Percentiles rank a stretch among this genome's conserved stretches.
Evolutionary conservation across 2,888 invertebrate species (phyloP).

Genomic region (Microdon myrmicae): DNA sequence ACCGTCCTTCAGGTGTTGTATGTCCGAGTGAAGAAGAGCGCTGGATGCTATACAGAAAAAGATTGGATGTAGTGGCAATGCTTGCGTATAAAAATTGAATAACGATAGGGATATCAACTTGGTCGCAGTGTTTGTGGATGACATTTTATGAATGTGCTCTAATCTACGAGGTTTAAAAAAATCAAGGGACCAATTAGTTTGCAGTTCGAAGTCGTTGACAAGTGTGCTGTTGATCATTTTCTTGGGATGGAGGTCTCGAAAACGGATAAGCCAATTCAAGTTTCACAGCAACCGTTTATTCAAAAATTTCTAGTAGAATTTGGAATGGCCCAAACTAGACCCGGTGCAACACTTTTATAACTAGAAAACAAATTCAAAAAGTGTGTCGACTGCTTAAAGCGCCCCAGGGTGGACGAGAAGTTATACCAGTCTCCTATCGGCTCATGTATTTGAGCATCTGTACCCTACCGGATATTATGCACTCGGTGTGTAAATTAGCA

Average conservation of each 20-base stretch:
- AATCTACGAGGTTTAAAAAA: background rate
- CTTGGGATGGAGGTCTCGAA: conserved; percentile 20
- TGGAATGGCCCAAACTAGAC: conserved; percentile 15
- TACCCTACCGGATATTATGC: conserved; percentile 27
- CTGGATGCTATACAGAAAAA: conserved; percentile 3
- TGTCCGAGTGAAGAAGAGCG: too few species aligned
- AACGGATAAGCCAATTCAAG: background rate
- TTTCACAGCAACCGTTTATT: conserved; percentile 20
- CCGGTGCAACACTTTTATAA: conserved; percentile 19
- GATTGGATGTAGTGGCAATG: conserved; percentile 9
- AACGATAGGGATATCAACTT: conserved; percentile 2
- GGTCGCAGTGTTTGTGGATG: conserved; percentile 22
- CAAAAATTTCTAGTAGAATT: conserved; percentile 8
- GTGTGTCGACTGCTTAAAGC: conserved; percentile 6
- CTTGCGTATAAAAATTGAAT: conserved; percentile 9
- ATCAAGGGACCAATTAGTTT: conserved; percentile 28
- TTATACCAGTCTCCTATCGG: conserved; percentile 23
- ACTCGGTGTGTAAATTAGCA: conserved; percentile 25
- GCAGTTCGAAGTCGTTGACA: conserved; percentile 24
- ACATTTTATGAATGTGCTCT: conserved; percentile 21
- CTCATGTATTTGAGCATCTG: conserved; percentile 26
- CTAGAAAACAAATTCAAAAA: conserved; percentile 13
- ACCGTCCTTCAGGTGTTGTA: too few species aligned
- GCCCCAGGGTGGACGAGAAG: conserved; percentile 13
- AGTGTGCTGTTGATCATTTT: conserved; percentile 15